Evolutionary conservation across 2,113 vertebrate species (phyloP).

Genomic region (Mobula birostris): DNA sequence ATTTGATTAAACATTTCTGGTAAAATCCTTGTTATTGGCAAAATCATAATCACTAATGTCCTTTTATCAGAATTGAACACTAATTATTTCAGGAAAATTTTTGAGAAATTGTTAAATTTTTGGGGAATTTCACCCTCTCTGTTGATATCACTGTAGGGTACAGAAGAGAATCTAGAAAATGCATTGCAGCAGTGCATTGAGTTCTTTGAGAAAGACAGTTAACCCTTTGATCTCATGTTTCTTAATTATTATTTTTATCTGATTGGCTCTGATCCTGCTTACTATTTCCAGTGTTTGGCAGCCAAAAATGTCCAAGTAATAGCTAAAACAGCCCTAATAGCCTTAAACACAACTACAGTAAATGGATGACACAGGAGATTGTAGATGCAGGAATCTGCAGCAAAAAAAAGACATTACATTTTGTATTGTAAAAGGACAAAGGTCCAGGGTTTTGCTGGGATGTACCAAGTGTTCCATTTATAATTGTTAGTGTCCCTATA

Average conservation of each 20-base stretch:
- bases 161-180: not conserved
- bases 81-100: not conserved
- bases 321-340: not conserved
- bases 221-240: not conserved
- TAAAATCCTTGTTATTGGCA: not conserved
- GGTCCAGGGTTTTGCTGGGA: not conserved
- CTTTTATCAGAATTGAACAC: not conserved
- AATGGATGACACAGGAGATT: not conserved
- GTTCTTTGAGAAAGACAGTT: not conserved
- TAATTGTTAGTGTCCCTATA: no score
- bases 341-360: not conserved
- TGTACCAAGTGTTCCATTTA: no score
- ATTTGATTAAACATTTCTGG: conserved; percentile 1
- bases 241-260: not conserved
- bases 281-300: not conserved
- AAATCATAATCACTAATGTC: not conserved
- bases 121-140: conserved; percentile 19
- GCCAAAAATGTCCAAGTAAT: not conserved
- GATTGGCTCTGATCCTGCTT: not conserved
- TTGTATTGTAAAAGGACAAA: no score
- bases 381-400: no score
- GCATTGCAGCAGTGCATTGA: not conserved
- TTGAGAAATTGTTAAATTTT: conserved; percentile 7
- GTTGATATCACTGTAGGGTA: not conserved
- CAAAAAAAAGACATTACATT: no score